Percentiles rank a stretch among this genome's conserved stretches.
These are phyloP conservation scores for Eupithecia abbreviata DNA, from an alignment of 2,888 invertebrate species.

Conservation along the genomic window DNA sequence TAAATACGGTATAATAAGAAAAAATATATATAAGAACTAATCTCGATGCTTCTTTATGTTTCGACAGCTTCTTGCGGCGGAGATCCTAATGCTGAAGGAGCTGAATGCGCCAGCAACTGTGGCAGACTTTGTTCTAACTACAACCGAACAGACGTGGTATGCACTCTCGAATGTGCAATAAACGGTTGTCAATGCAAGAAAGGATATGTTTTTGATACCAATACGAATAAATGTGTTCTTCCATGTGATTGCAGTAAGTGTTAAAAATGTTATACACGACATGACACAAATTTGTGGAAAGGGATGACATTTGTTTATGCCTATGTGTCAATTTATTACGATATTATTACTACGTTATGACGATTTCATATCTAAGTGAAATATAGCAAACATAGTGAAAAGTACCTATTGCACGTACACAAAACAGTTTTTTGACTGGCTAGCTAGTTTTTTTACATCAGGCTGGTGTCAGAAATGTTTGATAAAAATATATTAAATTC, in stretches of 20 bases:
- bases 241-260: slow-evolving; percentile 50
- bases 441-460: neutral
- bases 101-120: slow-evolving; percentile 44
- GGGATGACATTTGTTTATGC: too few species aligned
- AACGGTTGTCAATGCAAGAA: slow-evolving; percentile 49
- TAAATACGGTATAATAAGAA: too few species aligned
- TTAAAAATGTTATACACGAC: neutral
- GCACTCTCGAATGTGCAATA: slow-evolving; percentile 34
- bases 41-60: neutral
- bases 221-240: slow-evolving; percentile 43
- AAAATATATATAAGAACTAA: too few species aligned
- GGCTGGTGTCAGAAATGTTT: neutral
- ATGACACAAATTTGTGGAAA: too few species aligned
- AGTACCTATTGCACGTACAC: too few species aligned
- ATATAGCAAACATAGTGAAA: too few species aligned
- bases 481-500: neutral
- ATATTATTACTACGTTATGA: too few species aligned
- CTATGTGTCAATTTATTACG: too few species aligned
- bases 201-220: slow-evolving; percentile 39
- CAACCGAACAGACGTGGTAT: slow-evolving; percentile 26
- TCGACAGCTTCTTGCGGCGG: slow-evolving; percentile 39
- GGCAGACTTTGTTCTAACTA: slow-evolving; percentile 38
- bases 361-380: too few species aligned
- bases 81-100: slow-evolving; percentile 42
- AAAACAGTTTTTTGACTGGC: too few species aligned